Evolutionary conservation across 2,797 vertebrate species (phyloP).

Genomic region (Atherinosoma microstoma): DNA sequence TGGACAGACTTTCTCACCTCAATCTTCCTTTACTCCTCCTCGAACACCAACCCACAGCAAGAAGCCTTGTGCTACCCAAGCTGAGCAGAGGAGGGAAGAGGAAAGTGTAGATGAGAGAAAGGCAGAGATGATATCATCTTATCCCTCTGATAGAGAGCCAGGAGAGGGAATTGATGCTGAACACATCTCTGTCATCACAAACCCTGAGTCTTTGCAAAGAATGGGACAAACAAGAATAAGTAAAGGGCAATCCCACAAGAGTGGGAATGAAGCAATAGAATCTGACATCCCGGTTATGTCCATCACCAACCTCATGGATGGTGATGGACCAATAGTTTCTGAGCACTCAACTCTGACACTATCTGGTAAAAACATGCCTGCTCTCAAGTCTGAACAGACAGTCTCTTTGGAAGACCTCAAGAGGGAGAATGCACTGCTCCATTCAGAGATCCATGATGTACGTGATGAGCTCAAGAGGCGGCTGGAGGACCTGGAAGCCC

Average conservation of each 20-base stretch:
- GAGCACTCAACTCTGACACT: not conserved
- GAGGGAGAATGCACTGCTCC: slow-evolving; percentile 74
- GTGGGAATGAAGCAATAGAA: slow-evolving; percentile 26
- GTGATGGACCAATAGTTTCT: slow-evolving; percentile 14
- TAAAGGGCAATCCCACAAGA: slow-evolving; percentile 27
- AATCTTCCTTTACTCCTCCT: slow-evolving; percentile 50
- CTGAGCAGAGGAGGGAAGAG: slow-evolving; percentile 49
- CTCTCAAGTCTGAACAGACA: slow-evolving; percentile 3
- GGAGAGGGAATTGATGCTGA: slow-evolving; percentile 86
- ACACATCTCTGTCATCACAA: slow-evolving; percentile 63
- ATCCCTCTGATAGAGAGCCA: slow-evolving; percentile 82
- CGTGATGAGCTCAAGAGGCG: slow-evolving; percentile 80
- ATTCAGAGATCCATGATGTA: slow-evolving; percentile 77
- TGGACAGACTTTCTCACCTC: slow-evolving; percentile 68
- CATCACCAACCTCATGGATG: slow-evolving; percentile 15
- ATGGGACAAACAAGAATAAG: slow-evolving; percentile 25
- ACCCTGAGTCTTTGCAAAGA: slow-evolving; percentile 54
- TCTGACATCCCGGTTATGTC: slow-evolving; percentile 8
- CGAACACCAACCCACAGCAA: slow-evolving; percentile 55
- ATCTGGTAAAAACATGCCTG: slow-evolving; percentile 15
- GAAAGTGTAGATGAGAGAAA: slow-evolving; percentile 31
- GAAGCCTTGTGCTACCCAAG: slow-evolving; percentile 35
- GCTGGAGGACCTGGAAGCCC: slow-evolving; percentile 82
- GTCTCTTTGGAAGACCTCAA: slow-evolving; percentile 62
- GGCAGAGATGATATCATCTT: slow-evolving; percentile 42